Percentiles rank a stretch among this genome's conserved stretches.
Evolutionary conservation across 2,113 vertebrate genomes (phyloP).

Genomic region (Oncorhynchus keta): DNA sequence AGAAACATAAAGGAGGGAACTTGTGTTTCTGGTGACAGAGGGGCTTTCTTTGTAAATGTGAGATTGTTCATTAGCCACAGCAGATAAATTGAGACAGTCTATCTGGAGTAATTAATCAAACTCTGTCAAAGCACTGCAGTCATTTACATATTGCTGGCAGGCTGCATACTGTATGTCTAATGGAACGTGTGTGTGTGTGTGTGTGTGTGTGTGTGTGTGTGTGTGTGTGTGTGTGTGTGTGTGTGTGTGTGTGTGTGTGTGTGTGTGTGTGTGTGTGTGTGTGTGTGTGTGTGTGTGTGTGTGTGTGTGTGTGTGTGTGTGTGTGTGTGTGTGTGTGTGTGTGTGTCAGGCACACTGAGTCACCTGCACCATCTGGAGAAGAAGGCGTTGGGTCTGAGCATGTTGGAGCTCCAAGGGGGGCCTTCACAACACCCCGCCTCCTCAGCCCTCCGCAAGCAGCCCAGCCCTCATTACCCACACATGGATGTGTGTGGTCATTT

Average conservation of each 20-base stretch:
- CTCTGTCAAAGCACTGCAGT: conserved; percentile 67
- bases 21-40: not conserved
- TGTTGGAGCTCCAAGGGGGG: conserved; percentile 68
- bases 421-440: conserved; percentile 43
- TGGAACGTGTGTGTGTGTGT: conserved; percentile 34
- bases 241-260: conserved; percentile 38
- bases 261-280: conserved; percentile 14
- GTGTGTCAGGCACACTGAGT: conserved; percentile 40
- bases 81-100: conserved; percentile 17
- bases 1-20: not conserved
- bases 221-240: conserved; percentile 38
- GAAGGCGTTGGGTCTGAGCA: conserved; percentile 57
- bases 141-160: conserved; percentile 59
- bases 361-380: conserved; percentile 76
- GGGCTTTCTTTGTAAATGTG: conserved; percentile 8
- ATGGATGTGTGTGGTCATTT: conserved; percentile 50
- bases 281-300: conserved; percentile 5
- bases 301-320: conserved; percentile 9
- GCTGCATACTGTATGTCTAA: conserved; percentile 57
- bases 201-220: conserved; percentile 17
- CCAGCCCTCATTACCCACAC: conserved; percentile 19
- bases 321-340: not conserved
- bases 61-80: not conserved
- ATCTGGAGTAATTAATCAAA: conserved; percentile 76
- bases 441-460: conserved; percentile 25